phyloP scores from a whole-genome alignment of 2,888 invertebrate species.

The Pyrgus malvae region DNA sequence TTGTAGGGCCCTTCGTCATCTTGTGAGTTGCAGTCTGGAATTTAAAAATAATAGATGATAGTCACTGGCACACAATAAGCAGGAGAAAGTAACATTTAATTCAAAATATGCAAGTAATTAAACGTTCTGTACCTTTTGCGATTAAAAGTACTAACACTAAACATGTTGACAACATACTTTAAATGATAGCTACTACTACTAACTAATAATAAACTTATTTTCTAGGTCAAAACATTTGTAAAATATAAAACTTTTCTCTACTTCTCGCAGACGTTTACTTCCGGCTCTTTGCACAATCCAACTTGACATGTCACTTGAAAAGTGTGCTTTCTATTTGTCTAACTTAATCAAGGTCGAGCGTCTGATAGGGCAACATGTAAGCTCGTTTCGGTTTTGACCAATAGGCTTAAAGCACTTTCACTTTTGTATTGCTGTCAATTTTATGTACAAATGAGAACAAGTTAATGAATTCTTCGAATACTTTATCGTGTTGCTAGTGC shows the following conservation, averaged over 20 bases:
- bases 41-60: conserved; percentile 20
- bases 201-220: too few species aligned
- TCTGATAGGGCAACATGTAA: conserved; percentile 42
- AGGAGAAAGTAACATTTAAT: conserved; percentile 53
- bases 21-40: conserved; percentile 68
- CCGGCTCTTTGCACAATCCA: conserved; percentile 35
- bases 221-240: conserved; percentile 47
- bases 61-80: conserved; percentile 14
- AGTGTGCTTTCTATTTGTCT: conserved; percentile 28
- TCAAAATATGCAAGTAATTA: background rate
- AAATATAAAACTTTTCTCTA: conserved; percentile 36
- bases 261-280: conserved; percentile 38
- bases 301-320: conserved; percentile 49
- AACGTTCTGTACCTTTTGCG: conserved; percentile 48
- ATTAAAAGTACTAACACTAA: conserved; percentile 49
- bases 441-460: conserved; percentile 27
- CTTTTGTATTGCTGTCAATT: conserved; percentile 37
- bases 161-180: conserved; percentile 57
- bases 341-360: conserved; percentile 37
- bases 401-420: conserved; percentile 53
- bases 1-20: conserved; percentile 88
- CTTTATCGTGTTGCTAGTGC: conserved; percentile 29
- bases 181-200: conserved; percentile 37
- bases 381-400: conserved; percentile 37
- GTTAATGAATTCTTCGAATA: background rate